phyloP scores from a whole-genome alignment of 2,888 invertebrate genomes.

The Baronia brevicornis region DNA sequence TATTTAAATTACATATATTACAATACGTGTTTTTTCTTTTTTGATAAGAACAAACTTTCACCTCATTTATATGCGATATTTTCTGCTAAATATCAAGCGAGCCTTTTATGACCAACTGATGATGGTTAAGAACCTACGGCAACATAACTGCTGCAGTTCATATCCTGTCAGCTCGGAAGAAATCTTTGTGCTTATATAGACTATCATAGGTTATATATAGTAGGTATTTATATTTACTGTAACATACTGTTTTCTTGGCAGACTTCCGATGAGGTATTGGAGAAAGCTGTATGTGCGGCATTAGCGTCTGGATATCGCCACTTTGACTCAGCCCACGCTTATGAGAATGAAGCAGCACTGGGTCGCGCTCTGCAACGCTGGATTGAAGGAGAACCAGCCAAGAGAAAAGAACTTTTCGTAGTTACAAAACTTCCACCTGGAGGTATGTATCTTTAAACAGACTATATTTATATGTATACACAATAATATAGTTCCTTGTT shows the following conservation, averaged over 20 bases:
- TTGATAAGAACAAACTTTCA: no score
- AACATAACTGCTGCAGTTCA: no score
- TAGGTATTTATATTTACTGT: background rate
- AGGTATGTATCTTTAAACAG: constrained; percentile 44
- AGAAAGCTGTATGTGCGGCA: constrained; percentile 80
- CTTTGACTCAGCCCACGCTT: constrained; percentile 87
- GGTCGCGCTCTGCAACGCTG: constrained; percentile 83
- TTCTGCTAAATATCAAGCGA: no score
- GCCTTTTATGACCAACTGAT: no score
- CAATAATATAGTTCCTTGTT: no score
- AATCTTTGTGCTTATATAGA: no score
- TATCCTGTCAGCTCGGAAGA: no score
- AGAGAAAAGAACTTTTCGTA: constrained; percentile 86
- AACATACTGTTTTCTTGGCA: constrained; percentile 31
- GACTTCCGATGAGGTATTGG: constrained; percentile 81
- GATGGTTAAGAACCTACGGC: no score
- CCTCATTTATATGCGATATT: no score
- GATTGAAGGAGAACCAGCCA: constrained; percentile 79
- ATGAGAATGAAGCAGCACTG: constrained; percentile 84
- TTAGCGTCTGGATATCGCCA: constrained; percentile 87
- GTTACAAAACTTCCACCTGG: constrained; percentile 87
- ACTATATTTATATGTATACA: background rate
- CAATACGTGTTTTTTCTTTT: no score
- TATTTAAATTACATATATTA: no score
- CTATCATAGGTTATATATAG: no score